Evolutionary conservation across 2,113 vertebrate species (phyloP), one percentile per base, ranked within the genome.

Genomic region (Baryphthengus martii): DNA sequence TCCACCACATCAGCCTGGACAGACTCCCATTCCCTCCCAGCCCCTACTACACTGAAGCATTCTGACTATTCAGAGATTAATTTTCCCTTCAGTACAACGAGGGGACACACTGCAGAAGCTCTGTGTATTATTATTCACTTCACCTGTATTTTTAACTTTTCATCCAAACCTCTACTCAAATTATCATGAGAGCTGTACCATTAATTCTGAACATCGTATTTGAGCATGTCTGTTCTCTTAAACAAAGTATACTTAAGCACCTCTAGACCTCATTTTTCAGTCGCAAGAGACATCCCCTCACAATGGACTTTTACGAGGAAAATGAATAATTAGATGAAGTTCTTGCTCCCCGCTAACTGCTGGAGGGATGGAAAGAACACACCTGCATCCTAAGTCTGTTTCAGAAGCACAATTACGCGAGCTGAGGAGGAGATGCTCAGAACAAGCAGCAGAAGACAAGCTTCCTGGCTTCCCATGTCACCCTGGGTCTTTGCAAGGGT

Each of bases 131-230:
- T 91, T 80, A 95, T 86, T 96, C 91, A 73, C 88, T 94, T 84
- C 92, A 91, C 90, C 95, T 90, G 65, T 71, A 88, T 73, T 93
- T 93, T 95, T 93, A 95, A 91, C 91, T 96, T 95, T 82, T 73
- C 91, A 79, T 90, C 93, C 94, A 84, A 93, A 79, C 68, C 95
- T 89, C 95, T 90, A 75, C 68, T 94, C 65, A 21, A 95, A 96
- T 97, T 78, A 94, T 40, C 96, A 83, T 23, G 93, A 97, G 95
- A 93, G 92, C 89, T 95, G 92, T 84, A 81, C 81, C 86, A 91
- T 96, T 95, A 96, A 96, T 95, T 95, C 59, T 17, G 74, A 97
- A 88, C 93, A 94, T 93, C 77, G 89, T 90, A 84, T 61, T 95
- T 70, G 53, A 87, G 90, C 81, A 13, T 44, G 89, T 92, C 90